Evolutionary conservation across 2,888 invertebrate species (phyloP), one percentile per base, ranked within the genome.

Genomic region (Coleophora flavipennella): DNA sequence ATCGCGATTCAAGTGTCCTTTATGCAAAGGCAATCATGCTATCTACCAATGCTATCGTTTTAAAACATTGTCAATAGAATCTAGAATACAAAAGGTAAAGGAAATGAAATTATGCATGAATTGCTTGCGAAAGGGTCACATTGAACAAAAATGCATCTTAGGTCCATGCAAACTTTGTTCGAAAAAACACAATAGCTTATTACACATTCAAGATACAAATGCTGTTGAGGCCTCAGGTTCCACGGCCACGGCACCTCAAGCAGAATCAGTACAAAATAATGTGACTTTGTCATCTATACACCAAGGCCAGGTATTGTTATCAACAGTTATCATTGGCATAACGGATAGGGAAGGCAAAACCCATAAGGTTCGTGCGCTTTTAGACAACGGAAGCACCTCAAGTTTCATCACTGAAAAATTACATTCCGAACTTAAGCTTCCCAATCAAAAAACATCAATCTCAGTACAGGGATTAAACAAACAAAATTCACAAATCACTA

Each of bases 41-140:
- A 32, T 47, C 13, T 44, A 43, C 35, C 35, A 13, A 11, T 46
- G 45, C 36, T 31, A 33, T 9, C 27, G 14, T 9, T 44, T 45
- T 36, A 42, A 32, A 38, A 20, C 14, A 8, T 11, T 44, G 2
- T 29, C 45, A 8, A 20, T 44, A 13, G 45, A 48, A 35, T n/a
- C 27, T 4, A 41, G 42, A 31, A 36, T 48, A 12, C 29, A 43
- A 35, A 48, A 46, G 31, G 46, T 43, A 8, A 47, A 49, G 27
- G 35, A 35, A 13, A 39, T 43, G 26, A 48, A 49, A 38, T 48
- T 43, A 41, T 50, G 49, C 33, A 10, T 36, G 10, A 48, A 46
- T 13, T 49, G 46, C 26, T 42, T 47, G 32, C 46, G 48, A 11
- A 33, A 32, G 7, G 47, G 51, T 8, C 48, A 52, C 26, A n/a